Conservation (phyloP, 2,888 invertebrate genomes). For the Sympetrum striolatum region DNA sequence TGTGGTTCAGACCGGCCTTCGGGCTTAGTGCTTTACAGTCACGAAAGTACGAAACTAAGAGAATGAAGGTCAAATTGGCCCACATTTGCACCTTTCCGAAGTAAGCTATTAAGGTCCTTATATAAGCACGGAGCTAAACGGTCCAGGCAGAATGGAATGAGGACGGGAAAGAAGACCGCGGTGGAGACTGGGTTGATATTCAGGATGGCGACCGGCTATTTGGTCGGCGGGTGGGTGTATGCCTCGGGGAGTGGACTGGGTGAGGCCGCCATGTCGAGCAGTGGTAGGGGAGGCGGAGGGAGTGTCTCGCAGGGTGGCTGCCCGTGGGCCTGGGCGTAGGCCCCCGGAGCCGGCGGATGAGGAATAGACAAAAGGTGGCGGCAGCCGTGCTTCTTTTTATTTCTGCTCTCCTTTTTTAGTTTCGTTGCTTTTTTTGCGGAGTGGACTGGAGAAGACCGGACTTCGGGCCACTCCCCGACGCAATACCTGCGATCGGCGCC, state of each 20-base stretch:
- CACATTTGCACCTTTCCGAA: too few relatives aligned
- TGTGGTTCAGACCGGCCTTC: too few relatives aligned
- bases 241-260: background rate
- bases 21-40: too few relatives aligned
- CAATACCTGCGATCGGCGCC: conserved; percentile 39
- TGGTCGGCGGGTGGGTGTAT: background rate
- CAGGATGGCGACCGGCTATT: background rate
- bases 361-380: conserved; percentile 29
- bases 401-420: background rate
- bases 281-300: background rate
- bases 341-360: conserved; percentile 26
- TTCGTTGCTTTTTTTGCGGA: background rate
- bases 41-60: too few relatives aligned
- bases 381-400: background rate
- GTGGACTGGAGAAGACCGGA: background rate
- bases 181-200: background rate
- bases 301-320: conserved; percentile 34
- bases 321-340: conserved; percentile 33
- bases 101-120: too few relatives aligned
- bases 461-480: conserved; percentile 30
- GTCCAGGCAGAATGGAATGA: too few relatives aligned
- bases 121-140: too few relatives aligned
- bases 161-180: background rate
- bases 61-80: too few relatives aligned
- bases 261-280: background rate